Conservation (phyloP, 2,888 invertebrate genomes). For the Acanthoscelides obtectus region DNA sequence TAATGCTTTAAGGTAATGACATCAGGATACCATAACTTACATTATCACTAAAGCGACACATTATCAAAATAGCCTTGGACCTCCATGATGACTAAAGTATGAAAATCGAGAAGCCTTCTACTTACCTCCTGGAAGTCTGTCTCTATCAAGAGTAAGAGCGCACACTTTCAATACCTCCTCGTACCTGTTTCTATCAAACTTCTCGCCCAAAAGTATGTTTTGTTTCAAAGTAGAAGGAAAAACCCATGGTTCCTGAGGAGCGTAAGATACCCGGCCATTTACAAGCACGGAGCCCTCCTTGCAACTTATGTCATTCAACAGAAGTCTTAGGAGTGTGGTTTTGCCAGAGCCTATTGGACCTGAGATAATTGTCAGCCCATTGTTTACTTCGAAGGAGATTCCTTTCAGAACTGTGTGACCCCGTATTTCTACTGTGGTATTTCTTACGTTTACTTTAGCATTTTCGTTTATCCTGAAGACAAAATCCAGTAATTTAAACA, state of each 20-base stretch:
- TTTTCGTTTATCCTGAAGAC: neutral
- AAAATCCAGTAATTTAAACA: neutral
- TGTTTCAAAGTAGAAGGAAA: constrained; percentile 59
- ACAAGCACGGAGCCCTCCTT: constrained; percentile 40
- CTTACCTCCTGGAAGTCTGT: constrained; percentile 12
- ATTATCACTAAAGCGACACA: too few species aligned
- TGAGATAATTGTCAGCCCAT: constrained; percentile 51
- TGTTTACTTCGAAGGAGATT: constrained; percentile 44
- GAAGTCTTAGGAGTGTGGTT: constrained; percentile 42
- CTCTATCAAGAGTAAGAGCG: constrained; percentile 56
- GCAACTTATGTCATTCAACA: constrained; percentile 38
- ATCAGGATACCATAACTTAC: too few species aligned
- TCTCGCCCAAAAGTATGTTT: constrained; percentile 71
- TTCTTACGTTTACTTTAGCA: constrained; percentile 23
- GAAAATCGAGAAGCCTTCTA: too few species aligned
- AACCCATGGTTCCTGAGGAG: constrained; percentile 60
- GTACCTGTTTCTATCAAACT: constrained; percentile 53
- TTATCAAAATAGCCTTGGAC: too few species aligned
- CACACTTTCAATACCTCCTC: constrained; percentile 59
- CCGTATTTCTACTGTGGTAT: constrained; percentile 26
- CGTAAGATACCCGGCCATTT: constrained; percentile 52
- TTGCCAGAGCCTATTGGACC: constrained; percentile 66
- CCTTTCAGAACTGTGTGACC: constrained; percentile 41
- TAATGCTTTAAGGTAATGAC: too few species aligned
- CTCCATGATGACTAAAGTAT: too few species aligned